Evolutionary conservation across 1,140 invertebrate genomes (phyloP), one percentile per base, ranked within the genome.

Genomic region (Triops cancriformis): DNA sequence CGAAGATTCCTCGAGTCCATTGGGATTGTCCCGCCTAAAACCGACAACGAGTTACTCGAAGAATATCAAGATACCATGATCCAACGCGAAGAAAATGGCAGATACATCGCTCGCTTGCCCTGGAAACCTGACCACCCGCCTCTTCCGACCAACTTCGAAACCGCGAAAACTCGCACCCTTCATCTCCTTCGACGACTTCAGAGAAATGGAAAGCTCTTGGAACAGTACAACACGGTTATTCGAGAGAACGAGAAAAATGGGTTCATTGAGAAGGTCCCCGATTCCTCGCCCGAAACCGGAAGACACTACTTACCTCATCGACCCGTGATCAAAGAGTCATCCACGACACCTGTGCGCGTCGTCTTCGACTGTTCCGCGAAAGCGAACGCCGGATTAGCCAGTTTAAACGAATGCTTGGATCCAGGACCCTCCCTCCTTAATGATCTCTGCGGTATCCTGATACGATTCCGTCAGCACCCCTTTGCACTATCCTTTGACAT

Each of bases 71-170:
- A 45, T 45, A 11, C 43, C 43, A 45, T n/a, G n/a, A n/a, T 45
- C 18, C 43, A 45, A 1, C 43, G 1, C 10, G 43, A 45, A 45
- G 43, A 45, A 45, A 18, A 45, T 18, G 43, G 43, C 10, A 45
- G 43, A 45, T 64, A 76, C 75, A 43, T 43, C 18, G 26, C 75
- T 4, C 0, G 72, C 5, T 26, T 77, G 3, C 76, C 9, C 7
- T 77, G 76, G 76, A 77, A 77, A 41, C 1, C 5, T 23, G 64
- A 26, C 3, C 76, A 77, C 26, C 76, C 75, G 1, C 12, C 43
- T 14, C 76, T 77, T 23, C 76, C 72, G 3, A 64, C 76, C 28
- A 77, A 77, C 26, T 73, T 64, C n/a, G 26, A 64, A 27, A 72
- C 42, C 26, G 27, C 51, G 10, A 1, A 41, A 27, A 23, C 9